phyloP scores from a whole-genome alignment of 2,888 invertebrate species.

The Anodontia alba region DNA sequence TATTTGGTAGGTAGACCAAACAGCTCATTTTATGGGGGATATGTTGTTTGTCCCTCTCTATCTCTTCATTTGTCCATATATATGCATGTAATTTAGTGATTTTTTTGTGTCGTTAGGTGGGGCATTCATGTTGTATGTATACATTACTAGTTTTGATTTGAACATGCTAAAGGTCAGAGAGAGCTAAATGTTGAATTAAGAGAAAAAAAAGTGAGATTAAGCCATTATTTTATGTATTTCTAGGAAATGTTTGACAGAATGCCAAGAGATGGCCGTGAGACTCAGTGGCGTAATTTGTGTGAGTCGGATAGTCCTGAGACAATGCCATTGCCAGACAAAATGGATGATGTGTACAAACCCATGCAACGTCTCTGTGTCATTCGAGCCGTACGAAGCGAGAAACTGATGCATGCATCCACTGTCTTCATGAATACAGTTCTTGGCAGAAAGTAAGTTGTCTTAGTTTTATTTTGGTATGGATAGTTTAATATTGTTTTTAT shows the following conservation, averaged over 20 bases:
- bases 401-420: slow-evolving; percentile 81
- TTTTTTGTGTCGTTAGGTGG: too few relatives aligned
- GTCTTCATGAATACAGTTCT: slow-evolving; percentile 81
- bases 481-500: too few relatives aligned
- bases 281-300: slow-evolving; percentile 84
- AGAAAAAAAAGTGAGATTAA: too few relatives aligned
- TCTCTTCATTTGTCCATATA: too few relatives aligned
- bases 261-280: slow-evolving; percentile 84
- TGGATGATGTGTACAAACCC: slow-evolving; percentile 82
- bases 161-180: too few relatives aligned
- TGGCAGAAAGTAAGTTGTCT: slow-evolving; percentile 80
- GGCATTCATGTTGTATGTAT: too few relatives aligned
- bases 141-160: too few relatives aligned
- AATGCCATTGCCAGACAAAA: slow-evolving; percentile 82
- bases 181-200: too few relatives aligned
- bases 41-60: too few relatives aligned
- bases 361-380: slow-evolving; percentile 83
- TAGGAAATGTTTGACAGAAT: slow-evolving; percentile 84
- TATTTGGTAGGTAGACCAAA: too few relatives aligned
- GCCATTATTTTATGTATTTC: neutral
- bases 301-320: slow-evolving; percentile 83
- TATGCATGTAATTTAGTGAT: too few relatives aligned
- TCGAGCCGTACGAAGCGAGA: slow-evolving; percentile 82
- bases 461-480: slow-evolving; percentile 1
- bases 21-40: too few relatives aligned